Evolutionary conservation across 2,797 vertebrate genomes (phyloP).

Genomic region (Bucorvus abyssinicus): DNA sequence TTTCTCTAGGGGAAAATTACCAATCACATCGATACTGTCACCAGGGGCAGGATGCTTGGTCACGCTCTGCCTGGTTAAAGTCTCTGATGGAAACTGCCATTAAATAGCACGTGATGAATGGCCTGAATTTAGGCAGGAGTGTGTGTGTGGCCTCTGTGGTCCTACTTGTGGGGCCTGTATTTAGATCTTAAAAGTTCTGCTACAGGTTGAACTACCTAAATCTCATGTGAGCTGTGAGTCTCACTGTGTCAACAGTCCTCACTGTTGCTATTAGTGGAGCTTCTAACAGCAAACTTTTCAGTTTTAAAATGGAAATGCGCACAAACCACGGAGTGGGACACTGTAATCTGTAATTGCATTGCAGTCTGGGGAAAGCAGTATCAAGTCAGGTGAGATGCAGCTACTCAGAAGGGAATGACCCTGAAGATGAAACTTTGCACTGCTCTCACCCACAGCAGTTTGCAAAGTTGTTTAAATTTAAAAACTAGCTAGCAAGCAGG

Average conservation of each 20-base stretch:
- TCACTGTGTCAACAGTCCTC: neutral
- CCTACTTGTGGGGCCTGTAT: neutral
- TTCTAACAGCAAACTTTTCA: neutral
- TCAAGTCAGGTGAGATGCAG: neutral
- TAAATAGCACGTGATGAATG: neutral
- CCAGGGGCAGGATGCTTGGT: neutral
- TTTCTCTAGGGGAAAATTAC: neutral
- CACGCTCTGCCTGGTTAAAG: neutral
- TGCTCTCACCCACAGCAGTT: neutral
- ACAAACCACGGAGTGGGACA: neutral
- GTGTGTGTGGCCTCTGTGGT: neutral
- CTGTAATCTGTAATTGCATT: neutral
- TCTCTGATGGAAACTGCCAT: neutral
- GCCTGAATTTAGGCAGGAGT: neutral
- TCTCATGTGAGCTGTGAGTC: neutral
- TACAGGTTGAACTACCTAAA: neutral
- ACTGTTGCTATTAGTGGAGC: neutral
- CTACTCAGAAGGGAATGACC: neutral
- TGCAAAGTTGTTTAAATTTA: neutral
- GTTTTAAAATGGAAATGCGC: neutral
- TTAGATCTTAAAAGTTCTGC: neutral
- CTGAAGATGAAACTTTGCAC: neutral
- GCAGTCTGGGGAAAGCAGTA: neutral
- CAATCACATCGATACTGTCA: neutral
- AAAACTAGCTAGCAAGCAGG: neutral